These are phyloP conservation scores for Pelochelys cantorii DNA, from an alignment of 2,797 vertebrate species.

Conservation along the genomic window DNA sequence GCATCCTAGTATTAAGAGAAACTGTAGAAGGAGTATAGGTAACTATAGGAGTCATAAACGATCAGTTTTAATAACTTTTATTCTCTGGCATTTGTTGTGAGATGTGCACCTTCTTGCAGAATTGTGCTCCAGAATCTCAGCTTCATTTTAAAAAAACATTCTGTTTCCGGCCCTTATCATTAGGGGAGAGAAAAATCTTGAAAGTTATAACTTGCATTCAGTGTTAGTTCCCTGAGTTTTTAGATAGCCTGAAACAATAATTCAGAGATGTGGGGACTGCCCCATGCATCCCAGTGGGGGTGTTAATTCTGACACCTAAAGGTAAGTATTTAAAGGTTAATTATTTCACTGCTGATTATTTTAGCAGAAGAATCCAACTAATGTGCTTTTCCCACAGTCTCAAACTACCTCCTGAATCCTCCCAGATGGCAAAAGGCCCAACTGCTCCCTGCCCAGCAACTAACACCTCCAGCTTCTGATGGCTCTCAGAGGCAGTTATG, in stretches of 20 bases:
- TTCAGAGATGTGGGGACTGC: neutral
- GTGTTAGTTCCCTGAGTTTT: neutral
- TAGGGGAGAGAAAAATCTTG: neutral
- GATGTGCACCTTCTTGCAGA: neutral
- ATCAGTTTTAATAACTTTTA: neutral
- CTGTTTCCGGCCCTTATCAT: neutral
- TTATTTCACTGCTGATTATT: neutral
- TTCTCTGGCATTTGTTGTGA: neutral
- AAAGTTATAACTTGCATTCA: neutral
- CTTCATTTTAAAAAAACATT: neutral
- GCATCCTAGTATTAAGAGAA: neutral
- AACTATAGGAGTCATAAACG: neutral
- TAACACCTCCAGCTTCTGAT: slow-evolving; percentile 13
- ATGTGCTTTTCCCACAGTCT: neutral
- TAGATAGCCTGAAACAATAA: neutral
- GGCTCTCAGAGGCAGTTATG: slow-evolving; percentile 40
- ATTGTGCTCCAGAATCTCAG: neutral
- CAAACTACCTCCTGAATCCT: slow-evolving; percentile 4
- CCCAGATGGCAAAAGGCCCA: slow-evolving; percentile 33
- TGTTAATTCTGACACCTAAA: neutral
- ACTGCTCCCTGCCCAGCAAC: slow-evolving; percentile 36
- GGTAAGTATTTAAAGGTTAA: neutral
- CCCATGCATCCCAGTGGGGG: neutral
- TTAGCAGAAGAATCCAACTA: slow-evolving; percentile 7
- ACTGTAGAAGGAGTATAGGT: neutral